Base-by-base conservation (phyloP, 2,888 invertebrate species). In the Epirrhoe tristata region DNA sequence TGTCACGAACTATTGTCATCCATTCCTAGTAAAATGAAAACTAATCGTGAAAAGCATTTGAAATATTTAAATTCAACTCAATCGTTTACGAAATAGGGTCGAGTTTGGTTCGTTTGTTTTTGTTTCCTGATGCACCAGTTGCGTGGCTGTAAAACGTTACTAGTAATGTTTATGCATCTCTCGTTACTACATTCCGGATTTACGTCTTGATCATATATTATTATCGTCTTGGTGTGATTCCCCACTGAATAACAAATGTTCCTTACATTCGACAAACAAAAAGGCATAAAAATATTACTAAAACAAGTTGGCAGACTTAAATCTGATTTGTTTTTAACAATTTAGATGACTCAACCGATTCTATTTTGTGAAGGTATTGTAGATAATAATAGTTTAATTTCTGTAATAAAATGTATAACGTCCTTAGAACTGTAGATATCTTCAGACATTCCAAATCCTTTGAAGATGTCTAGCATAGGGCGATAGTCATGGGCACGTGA, bases 121-220 rank as follows among this genome's bases (percentile, higher is more conserved):
- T 36, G 31, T 62, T 66, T 66, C 66, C 66, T 61, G 61, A 53
- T 66, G 66, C 66, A 61, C 66, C 48, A 66, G 66, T 66, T 65
- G 52, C 17, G 39, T 48, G 54, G 34, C 39, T 16, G 58, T 34
- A 57, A 58, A 58, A 24, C 36, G 63, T 34, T 16, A 34, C 32
- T 34, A 16, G 46, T 36, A 58, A 58, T 63, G 64, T 64, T 58
- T 64, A 52, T 58, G 50, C 36, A 50, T 58, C 46, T 32, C 46
- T 54, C 7, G 63, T 63, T 53, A 48, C 46, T 63, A 58, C 58
- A 58, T 58, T 58, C 58, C 54, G 39, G 31, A 36, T 24, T 50
- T 50, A 34, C 48, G 58, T 34, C 50, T 76, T 76, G 69, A 59
- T 70, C 53, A 63, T 59, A 66, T 48, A 58, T 57, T 39, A n/a